Percentiles rank a stretch among this genome's conserved stretches.
Evolutionary conservation across 2,797 vertebrate genomes (phyloP).

Genomic region (Xerus rutilus): DNA sequence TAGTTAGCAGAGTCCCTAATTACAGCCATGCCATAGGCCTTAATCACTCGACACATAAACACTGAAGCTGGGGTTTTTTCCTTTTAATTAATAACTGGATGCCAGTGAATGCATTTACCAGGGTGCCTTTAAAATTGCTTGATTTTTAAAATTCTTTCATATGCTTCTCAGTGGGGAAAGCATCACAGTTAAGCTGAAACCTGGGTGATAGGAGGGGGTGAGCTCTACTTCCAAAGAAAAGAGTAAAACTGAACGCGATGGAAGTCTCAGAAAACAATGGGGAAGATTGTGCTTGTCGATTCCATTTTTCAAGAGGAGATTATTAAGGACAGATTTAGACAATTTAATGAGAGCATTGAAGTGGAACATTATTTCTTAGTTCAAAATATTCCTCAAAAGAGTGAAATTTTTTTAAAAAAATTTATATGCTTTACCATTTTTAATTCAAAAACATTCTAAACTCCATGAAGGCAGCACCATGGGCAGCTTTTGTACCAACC

Average conservation of each 20-base stretch:
- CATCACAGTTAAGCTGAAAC: not conserved
- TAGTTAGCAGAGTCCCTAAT: not conserved
- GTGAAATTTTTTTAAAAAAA: not conserved
- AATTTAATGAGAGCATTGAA: slow-evolving; percentile 5
- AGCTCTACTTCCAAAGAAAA: not conserved
- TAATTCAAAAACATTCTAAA: not conserved
- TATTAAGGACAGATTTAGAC: slow-evolving; percentile 35
- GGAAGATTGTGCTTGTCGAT: not conserved
- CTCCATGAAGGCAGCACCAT: too few species aligned
- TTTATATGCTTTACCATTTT: not conserved
- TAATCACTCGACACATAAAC: not conserved
- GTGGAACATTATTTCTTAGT: not conserved
- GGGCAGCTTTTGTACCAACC: too few species aligned
- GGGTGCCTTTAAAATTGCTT: slow-evolving; percentile 11
- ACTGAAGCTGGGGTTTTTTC: not conserved
- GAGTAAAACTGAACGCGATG: fast-evolving
- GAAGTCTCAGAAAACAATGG: not conserved
- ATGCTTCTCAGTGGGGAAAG: not conserved
- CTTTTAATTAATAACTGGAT: slow-evolving; percentile 37
- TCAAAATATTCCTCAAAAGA: not conserved
- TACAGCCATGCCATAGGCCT: not conserved
- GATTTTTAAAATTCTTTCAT: not conserved
- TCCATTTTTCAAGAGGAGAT: not conserved
- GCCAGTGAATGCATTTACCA: not conserved
- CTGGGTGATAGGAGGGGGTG: not conserved